Evolutionary conservation across 1,140 invertebrate species (phyloP), one percentile per base, ranked within the genome.

Genomic region (Argopecten irradians): DNA sequence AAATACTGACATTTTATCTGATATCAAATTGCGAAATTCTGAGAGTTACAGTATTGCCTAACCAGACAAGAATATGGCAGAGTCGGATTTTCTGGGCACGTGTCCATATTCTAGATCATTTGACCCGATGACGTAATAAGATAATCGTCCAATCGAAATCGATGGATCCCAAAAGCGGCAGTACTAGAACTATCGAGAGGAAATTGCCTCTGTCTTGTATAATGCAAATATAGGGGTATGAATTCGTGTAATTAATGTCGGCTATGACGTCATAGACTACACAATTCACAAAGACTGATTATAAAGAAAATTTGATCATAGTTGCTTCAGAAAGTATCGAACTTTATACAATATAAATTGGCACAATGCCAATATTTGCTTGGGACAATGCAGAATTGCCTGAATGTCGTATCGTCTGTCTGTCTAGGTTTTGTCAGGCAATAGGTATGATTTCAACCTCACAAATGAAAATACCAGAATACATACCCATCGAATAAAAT

Each of bases 121-220:
- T 28, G 55, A 71, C 55, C 55, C 55, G 55, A n/a, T 71, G 55
- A 71, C 55, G 55, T 71, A 71, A 71, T 71, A 28, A 71, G 55
- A 71, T 71, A 71, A 28, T 71, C 55, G 55, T 7, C 55, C 55
- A 71, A 71, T 71, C 55, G 28, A 71, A 71, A 71, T 71, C 55
- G 55, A 71, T 71, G 55, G 28, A 71, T 28, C 28, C 22, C 55
- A n/a, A 71, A 71, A 28, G 55, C 55, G 55, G 16, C 22, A n/a
- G 55, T 71, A 71, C 55, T 71, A 71, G 55, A n/a, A 71, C 1
- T n/a, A 71, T 16, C 55, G 8, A 22, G 19, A 28, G 55, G n/a
- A 71, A 71, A 71, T 71, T 71, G 55, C 19, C 28, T 71, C 55
- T 71, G 55, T 71, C 55, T 71, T 71, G 55, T 71, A 71, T n/a